Evolutionary conservation across 2,888 invertebrate species (phyloP).

Genomic region (Agapostemon virescens): DNA sequence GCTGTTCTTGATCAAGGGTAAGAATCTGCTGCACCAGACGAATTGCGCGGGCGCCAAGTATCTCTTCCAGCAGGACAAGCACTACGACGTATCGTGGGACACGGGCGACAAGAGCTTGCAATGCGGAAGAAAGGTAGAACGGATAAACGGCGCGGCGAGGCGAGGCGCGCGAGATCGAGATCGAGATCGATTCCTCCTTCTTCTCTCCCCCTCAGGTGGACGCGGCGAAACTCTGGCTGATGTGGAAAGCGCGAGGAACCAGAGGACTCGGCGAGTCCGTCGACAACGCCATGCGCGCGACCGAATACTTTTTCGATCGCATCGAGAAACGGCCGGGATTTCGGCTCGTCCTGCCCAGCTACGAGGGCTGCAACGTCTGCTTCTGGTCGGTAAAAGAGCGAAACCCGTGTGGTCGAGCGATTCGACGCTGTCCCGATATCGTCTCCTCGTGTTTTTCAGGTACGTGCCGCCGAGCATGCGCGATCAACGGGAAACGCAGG

Average conservation of each 20-base stretch:
- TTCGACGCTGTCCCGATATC: too few species aligned
- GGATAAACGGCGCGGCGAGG: too few species aligned
- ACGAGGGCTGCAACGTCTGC: constrained; percentile 92
- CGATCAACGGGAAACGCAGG: constrained; percentile 77
- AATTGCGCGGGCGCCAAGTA: constrained; percentile 89
- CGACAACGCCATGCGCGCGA: constrained; percentile 85
- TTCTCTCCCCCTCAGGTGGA: constrained; percentile 83
- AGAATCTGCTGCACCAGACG: constrained; percentile 84
- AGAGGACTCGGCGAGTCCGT: constrained; percentile 83
- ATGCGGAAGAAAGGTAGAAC: constrained; percentile 90
- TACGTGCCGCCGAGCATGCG: constrained; percentile 83
- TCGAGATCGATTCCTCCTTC: background rate
- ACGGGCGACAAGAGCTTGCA: constrained; percentile 94
- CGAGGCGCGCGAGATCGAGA: too few species aligned
- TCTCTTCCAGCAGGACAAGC: constrained; percentile 92
- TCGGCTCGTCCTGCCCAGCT: constrained; percentile 83
- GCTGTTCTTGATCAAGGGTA: constrained; percentile 84
- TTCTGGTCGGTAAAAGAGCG: constrained; percentile 87
- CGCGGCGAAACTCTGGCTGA: constrained; percentile 94
- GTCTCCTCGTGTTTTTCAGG: constrained; percentile 78
- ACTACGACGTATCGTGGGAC: constrained; percentile 90
- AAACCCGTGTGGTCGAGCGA: too few species aligned
- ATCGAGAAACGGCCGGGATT: constrained; percentile 83
- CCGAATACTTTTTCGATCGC: constrained; percentile 82
- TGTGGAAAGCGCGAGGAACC: constrained; percentile 92